A percentile compares a stretch with the other conserved stretches of the same genome.
These are phyloP conservation scores for Elegia similella DNA, from an alignment of 2,888 invertebrate species.

Conservation along the genomic window DNA sequence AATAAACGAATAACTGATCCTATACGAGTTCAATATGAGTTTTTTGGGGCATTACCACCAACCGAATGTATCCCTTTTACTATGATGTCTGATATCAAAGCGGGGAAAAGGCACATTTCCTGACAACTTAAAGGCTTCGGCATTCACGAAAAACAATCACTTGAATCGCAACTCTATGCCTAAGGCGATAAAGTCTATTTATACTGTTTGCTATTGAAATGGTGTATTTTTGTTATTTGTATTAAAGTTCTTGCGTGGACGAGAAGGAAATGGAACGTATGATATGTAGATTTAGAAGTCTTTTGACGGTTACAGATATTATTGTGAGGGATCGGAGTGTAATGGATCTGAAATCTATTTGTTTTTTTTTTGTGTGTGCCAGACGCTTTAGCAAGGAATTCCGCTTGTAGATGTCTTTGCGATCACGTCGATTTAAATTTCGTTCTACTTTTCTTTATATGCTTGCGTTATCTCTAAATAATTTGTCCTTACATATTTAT, in stretches of 20 bases:
- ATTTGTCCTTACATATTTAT: too few species aligned
- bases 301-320: constrained; percentile 47
- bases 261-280: constrained; percentile 60
- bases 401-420: not conserved
- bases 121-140: constrained; percentile 15
- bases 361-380: constrained; percentile 42
- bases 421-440: not conserved
- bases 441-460: too few species aligned
- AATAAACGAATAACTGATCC: constrained; percentile 24
- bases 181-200: constrained; percentile 3
- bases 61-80: constrained; percentile 32
- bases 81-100: constrained; percentile 37
- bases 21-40: constrained; percentile 34
- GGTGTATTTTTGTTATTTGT: constrained; percentile 20
- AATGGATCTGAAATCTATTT: constrained; percentile 49
- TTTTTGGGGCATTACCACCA: constrained; percentile 35
- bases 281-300: constrained; percentile 57
- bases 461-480: too few species aligned
- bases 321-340: constrained; percentile 46
- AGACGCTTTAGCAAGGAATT: not conserved
- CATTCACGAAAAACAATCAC: constrained; percentile 1
- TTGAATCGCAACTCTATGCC: constrained; percentile 22
- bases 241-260: constrained; percentile 39
- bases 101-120: constrained; percentile 23
- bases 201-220: constrained; percentile 7